These are phyloP conservation scores for Habrosyne pyritoides DNA, from an alignment of 2,888 invertebrate species.

Conservation along the genomic window DNA sequence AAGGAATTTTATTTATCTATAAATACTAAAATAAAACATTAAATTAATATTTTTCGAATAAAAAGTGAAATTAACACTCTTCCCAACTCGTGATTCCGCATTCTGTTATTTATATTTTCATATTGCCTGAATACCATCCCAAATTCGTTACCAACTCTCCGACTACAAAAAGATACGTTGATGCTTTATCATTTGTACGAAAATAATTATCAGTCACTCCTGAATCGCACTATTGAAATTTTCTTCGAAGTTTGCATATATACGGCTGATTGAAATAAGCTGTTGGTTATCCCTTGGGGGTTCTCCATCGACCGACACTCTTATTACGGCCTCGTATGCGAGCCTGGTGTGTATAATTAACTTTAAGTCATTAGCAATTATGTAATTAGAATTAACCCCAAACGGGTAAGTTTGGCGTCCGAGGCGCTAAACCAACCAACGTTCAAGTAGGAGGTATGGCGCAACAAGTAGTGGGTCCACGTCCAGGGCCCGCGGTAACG, in stretches of 20 bases:
- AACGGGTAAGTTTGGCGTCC: slow-evolving; percentile 1
- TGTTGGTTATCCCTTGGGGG: neutral
- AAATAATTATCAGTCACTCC: neutral
- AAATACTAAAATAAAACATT: too few species aligned
- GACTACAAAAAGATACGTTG: neutral
- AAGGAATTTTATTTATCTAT: too few species aligned
- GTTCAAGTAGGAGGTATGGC: neutral
- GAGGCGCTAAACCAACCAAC: neutral
- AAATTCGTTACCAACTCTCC: too few species aligned
- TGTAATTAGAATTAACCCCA: too few species aligned
- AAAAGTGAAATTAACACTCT: too few species aligned
- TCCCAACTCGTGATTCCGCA: too few species aligned
- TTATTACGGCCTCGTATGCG: neutral
- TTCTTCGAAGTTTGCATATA: neutral
- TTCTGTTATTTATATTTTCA: too few species aligned
- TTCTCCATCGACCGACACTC: slow-evolving; percentile 4
- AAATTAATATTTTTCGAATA: too few species aligned
- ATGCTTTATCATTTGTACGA: neutral
- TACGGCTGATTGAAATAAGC: neutral
- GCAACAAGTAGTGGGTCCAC: neutral
- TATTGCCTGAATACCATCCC: too few species aligned
- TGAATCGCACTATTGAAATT: neutral
- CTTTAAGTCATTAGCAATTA: too few species aligned
- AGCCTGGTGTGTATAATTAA: neutral
- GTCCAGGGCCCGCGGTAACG: neutral